Conservation (phyloP, 2,113 vertebrate species). For the Aegotheles bennettii region DNA sequence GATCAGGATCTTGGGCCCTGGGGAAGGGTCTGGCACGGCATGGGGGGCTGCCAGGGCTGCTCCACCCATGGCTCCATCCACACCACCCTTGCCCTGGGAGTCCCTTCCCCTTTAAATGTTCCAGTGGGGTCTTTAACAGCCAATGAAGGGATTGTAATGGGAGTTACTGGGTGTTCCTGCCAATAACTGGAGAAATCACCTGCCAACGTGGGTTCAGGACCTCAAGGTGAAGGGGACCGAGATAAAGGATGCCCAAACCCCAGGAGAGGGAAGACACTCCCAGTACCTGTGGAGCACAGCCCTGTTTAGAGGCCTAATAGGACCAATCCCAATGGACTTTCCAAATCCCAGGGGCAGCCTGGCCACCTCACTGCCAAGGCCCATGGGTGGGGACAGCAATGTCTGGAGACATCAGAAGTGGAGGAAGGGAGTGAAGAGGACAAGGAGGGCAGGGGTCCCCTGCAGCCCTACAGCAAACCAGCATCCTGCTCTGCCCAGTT, state of each 20-base stretch:
- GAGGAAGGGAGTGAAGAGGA: not conserved
- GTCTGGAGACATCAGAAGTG: not conserved
- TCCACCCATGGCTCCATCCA: not conserved
- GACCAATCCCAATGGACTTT: no score
- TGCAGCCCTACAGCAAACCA: not conserved
- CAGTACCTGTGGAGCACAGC: not conserved
- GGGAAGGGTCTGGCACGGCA: not conserved
- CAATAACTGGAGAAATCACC: not conserved
- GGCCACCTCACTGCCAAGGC: not conserved
- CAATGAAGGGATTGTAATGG: not conserved
- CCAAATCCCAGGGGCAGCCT: not conserved
- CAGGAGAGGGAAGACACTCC: not conserved
- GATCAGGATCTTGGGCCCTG: not conserved
- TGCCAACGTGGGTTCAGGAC: not conserved
- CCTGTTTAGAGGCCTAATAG: not conserved
- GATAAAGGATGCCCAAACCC: not conserved
- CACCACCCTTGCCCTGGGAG: not conserved
- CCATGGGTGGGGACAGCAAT: not conserved
- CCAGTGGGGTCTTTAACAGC: not conserved
- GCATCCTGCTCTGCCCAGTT: not conserved
- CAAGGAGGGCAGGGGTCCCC: accelerated
- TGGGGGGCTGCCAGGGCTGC: accelerated
- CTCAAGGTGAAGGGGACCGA: not conserved
- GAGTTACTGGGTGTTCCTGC: not conserved
- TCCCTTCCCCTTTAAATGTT: not conserved